These are phyloP conservation scores for Catocala sponsa DNA, from an alignment of 2,888 invertebrate genomes.

Conservation along the genomic window DNA sequence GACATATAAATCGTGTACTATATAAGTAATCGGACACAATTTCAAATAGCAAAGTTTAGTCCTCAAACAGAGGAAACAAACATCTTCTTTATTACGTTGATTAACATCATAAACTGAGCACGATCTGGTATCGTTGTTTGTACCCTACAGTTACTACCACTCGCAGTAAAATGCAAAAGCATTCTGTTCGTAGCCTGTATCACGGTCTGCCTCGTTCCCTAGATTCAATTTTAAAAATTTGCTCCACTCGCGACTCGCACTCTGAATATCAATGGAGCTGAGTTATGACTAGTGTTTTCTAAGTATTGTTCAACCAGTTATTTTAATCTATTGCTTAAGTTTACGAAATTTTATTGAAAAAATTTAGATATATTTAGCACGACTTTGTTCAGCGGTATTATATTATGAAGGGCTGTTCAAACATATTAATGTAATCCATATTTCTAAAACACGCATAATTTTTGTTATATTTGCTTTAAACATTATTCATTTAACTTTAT, in stretches of 20 bases:
- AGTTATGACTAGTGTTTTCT: slow-evolving; percentile 73
- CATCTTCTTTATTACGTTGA: slow-evolving; percentile 6
- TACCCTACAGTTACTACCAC: slow-evolving; percentile 7
- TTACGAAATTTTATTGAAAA: slow-evolving; percentile 46
- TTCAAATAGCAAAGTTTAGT: neutral
- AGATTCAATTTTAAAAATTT: slow-evolving; percentile 86
- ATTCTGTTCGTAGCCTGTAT: slow-evolving; percentile 63
- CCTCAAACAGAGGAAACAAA: neutral
- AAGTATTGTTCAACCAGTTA: slow-evolving; percentile 62
- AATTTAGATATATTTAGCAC: no score
- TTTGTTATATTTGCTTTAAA: no score
- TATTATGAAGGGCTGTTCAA: no score
- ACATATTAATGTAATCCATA: no score
- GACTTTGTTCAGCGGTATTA: no score
- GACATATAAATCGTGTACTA: neutral
- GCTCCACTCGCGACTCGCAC: slow-evolving; percentile 70
- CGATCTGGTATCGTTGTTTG: slow-evolving; percentile 4
- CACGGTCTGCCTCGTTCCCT: slow-evolving; percentile 67
- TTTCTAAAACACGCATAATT: no score
- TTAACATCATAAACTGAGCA: slow-evolving; percentile 9
- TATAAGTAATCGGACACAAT: neutral
- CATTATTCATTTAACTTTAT: no score
- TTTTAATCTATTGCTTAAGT: slow-evolving; percentile 51
- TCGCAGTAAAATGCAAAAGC: slow-evolving; percentile 52
- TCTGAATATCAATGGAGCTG: slow-evolving; percentile 75